phyloP scores from a whole-genome alignment of 2,888 invertebrate species.

The Pristionchus mayeri region DNA sequence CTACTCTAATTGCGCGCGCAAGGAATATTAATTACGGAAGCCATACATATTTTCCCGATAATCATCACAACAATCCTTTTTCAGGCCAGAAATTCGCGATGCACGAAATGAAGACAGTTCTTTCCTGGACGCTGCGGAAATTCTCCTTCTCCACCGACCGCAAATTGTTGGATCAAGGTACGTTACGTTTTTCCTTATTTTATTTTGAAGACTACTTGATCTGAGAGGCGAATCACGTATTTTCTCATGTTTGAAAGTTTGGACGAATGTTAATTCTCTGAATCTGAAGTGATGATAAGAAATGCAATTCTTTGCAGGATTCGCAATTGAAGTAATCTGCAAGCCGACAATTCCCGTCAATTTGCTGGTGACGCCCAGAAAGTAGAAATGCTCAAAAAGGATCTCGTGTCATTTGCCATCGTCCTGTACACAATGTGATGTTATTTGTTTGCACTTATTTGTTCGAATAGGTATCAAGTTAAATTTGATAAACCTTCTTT shows the following conservation, averaged over 20 bases:
- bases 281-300: background rate
- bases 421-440: background rate
- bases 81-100: constrained; percentile 27
- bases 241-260: background rate
- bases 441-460: background rate
- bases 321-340: constrained; percentile 30
- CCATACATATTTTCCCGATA: no score
- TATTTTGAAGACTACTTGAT: background rate
- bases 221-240: background rate
- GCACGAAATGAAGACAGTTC: background rate
- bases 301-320: background rate
- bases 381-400: background rate
- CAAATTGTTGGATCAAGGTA: constrained; percentile 10
- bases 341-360: background rate
- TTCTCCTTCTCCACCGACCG: background rate
- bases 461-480: background rate
- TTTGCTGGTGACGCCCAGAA: background rate
- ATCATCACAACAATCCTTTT: background rate
- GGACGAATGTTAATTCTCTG: background rate
- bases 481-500: background rate
- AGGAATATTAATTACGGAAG: no score
- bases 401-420: no score
- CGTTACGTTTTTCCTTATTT: background rate
- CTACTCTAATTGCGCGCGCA: background rate
- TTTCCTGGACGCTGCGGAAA: constrained; percentile 3